Evolutionary conservation across 2,888 invertebrate genomes (phyloP).

Genomic region (Lasioglossum calceatum): DNA sequence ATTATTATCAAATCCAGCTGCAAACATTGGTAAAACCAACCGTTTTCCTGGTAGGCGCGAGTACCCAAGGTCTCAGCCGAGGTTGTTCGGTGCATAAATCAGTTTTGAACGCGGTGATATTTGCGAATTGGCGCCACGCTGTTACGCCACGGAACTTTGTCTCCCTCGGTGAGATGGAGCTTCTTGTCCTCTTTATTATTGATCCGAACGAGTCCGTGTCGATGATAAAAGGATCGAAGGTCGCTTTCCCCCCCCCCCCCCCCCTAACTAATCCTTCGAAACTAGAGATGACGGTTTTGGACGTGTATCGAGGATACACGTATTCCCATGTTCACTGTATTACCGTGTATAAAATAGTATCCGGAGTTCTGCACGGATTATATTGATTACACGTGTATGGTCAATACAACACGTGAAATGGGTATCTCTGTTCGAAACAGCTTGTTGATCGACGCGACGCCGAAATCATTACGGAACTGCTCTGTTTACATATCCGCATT

Average conservation of each 20-base stretch:
- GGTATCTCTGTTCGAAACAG: neutral
- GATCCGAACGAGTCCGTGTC: neutral
- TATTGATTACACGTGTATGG: too few species aligned
- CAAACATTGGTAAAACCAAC: slow-evolving; percentile 5
- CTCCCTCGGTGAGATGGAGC: neutral
- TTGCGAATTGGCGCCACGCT: slow-evolving; percentile 53
- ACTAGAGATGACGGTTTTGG: too few species aligned
- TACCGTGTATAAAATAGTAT: too few species aligned
- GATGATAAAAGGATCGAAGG: neutral
- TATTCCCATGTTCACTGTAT: too few species aligned
- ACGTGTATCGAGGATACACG: too few species aligned
- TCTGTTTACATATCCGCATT: neutral
- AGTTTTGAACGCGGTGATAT: slow-evolving; percentile 52
- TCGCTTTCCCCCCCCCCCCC: neutral
- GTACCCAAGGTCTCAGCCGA: slow-evolving; percentile 36
- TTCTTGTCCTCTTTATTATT: neutral
- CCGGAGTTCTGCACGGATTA: too few species aligned
- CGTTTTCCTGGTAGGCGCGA: slow-evolving; percentile 28
- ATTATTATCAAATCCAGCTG: neutral
- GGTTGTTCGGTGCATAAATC: slow-evolving; percentile 49
- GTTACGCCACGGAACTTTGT: slow-evolving; percentile 45
- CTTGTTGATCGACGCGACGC: neutral
- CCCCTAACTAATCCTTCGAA: neutral
- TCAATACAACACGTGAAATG: too few species aligned
- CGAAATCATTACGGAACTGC: neutral